phyloP scores from a whole-genome alignment of 2,113 vertebrate species.

The Stegostoma tigrinum region DNA sequence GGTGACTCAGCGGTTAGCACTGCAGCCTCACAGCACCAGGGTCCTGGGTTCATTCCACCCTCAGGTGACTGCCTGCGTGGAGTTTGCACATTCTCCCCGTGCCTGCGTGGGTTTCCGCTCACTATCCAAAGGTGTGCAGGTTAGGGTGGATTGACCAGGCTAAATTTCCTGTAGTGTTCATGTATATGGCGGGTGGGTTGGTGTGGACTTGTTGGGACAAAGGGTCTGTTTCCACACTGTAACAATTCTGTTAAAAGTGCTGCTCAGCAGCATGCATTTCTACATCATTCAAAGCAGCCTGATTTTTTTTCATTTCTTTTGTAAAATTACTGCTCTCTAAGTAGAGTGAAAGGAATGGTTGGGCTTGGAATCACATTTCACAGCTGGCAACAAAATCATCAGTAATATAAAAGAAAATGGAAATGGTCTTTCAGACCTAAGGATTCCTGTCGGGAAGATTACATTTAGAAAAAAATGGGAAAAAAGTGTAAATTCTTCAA shows the following conservation, averaged over 20 bases:
- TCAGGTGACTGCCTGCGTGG: too few species aligned
- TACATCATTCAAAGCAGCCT: not conserved
- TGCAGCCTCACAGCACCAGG: too few species aligned
- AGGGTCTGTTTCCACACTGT: too few species aligned
- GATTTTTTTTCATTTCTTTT: not conserved
- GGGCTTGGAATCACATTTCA: not conserved
- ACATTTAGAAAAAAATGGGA: not conserved
- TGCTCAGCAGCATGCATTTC: not conserved
- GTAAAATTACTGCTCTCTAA: not conserved
- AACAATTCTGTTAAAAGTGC: not conserved
- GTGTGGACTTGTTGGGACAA: too few species aligned
- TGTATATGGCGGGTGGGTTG: too few species aligned
- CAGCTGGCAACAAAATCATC: conserved; percentile 5
- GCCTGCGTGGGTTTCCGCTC: too few species aligned
- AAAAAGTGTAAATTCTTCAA: not conserved
- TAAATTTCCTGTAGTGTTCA: too few species aligned
- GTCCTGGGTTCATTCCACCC: too few species aligned
- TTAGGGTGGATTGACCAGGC: too few species aligned
- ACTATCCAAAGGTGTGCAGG: too few species aligned
- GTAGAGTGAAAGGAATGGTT: not conserved
- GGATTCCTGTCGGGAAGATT: not conserved
- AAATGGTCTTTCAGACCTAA: not conserved
- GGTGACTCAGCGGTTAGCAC: too few species aligned
- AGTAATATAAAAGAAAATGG: not conserved
- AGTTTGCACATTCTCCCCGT: too few species aligned